Base-by-base conservation (phyloP, 2,113 vertebrate genomes). In the Nothoprocta pentlandii region DNA sequence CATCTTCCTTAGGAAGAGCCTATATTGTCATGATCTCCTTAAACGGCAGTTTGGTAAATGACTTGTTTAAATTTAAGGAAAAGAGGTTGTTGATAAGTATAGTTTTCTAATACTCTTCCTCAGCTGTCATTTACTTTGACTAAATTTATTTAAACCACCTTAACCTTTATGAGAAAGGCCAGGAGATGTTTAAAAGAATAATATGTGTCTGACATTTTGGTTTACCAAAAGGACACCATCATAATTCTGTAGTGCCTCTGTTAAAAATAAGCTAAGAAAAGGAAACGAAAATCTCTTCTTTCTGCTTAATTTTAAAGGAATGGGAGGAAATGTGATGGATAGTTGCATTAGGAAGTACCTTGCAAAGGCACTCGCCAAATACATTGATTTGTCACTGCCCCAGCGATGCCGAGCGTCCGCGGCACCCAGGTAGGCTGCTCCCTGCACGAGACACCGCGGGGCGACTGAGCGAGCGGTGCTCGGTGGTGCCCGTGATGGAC, bases 111-210 rank as follows among this genome's bases (percentile, higher is more conserved):
- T 96, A 96, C 96, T 97, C 95, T 96, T 94, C 89, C 94, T 95
- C 96, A 97, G 96, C 96, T 98, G 95, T 97, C 96, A 97, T 98
- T 97, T 97, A 95, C 94, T 98, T 97, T 96, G 96, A 97, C 97
- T 97, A 97, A 97, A 98, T 98, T 98, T 98, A 96, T 96, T 98
- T 98, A 97, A 97, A 97, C 94, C 94, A 97, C 95, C 97, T 98
- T 98, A 98, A 98, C 97, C 97, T 98, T 98, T 97, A 95, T 88
- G 75, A 96, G 93, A 98, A 96, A 97, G 97, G 96, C 93, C 96
- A 98, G 87, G 93, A 97, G 87, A 87, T 96, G 95, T 97, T 97
- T 94, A 96, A 96, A 96, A 97, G 95, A 96, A 96, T 95, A 96
- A 97, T 97, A 95, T 96, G 97, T 96, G 95, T 94, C 95, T 98